These are phyloP conservation scores for Stramonita haemastoma DNA, from an alignment of 2,888 invertebrate genomes.

Conservation along the genomic window DNA sequence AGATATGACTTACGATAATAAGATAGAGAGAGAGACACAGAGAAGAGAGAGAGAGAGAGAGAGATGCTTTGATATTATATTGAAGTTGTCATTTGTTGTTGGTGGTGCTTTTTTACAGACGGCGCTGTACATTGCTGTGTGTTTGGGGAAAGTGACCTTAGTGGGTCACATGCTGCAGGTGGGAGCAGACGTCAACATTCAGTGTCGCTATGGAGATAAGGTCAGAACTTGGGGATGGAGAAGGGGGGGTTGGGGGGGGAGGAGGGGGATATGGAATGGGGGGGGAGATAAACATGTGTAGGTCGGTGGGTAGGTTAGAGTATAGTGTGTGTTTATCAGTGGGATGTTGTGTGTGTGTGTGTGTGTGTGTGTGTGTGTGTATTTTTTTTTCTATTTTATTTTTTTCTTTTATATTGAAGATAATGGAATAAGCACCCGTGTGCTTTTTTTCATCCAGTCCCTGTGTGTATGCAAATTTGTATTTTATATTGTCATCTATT, in stretches of 20 bases:
- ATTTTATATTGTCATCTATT: too few species aligned
- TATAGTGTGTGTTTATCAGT: not conserved
- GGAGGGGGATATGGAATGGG: not conserved
- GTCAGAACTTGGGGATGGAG: not conserved
- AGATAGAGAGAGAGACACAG: too few species aligned
- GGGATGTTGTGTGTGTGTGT: not conserved
- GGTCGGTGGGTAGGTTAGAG: not conserved
- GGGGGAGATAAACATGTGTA: not conserved
- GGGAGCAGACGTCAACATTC: not conserved
- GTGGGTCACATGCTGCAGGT: not conserved
- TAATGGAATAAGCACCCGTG: too few species aligned
- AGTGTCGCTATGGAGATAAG: conserved; percentile 9
- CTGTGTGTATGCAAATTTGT: too few species aligned
- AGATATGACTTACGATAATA: too few species aligned
- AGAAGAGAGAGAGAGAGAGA: too few species aligned
- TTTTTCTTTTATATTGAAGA: too few species aligned
- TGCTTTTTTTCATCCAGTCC: too few species aligned
- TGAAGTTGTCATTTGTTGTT: too few species aligned
- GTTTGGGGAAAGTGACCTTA: not conserved
- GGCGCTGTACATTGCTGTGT: not conserved
- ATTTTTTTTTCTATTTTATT: too few species aligned
- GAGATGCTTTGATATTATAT: too few species aligned
- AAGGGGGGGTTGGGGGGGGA: not conserved
- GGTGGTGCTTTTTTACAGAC: not conserved
- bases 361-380: not conserved